Base-by-base conservation (phyloP, 2,797 vertebrate species). In the Takifugu rubripes region DNA sequence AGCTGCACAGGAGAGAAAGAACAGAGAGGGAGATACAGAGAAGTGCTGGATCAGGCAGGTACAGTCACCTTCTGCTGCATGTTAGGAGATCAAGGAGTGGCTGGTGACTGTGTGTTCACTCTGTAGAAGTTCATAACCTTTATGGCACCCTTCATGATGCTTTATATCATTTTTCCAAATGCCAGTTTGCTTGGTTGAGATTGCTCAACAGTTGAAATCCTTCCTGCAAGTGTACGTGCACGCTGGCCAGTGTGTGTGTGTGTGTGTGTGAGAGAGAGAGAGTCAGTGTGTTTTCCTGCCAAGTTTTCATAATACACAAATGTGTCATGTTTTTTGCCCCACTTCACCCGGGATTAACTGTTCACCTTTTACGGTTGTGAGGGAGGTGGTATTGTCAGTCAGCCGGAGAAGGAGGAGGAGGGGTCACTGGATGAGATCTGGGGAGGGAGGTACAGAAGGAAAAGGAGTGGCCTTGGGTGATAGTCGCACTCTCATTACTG, bases 381-480 rank as follows among this genome's bases (percentile, higher is more conserved):
- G 84, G 85, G 85, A 86, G 80, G 79, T 76, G 81, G 80, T 78
- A 75, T 86, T 90, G 86, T 89, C 88, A 88, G 66, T 82, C 78
- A 82, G 84, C 79, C 77, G 75, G 74, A 77, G 74, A 63, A 64
- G 84, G 81, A 64, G 84, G 81, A 84, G 79, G 81, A 82, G 81
- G 81, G 79, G 78, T 84, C 61, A 57, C 52, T 21, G 21, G 75
- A 70, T 54, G 51, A 71, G 75, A 61, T 65, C 61, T 25, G 25
- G 56, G 63, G 82, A 75, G 80, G 83, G 85, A 83, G 81, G 70
- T 77, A 60, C 69, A 75, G 79, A 60, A 83, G 87, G 88, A 90
- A 90, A 91, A 90, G 92, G 92, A 89, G 91, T 91, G 92, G 88
- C 89, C 79, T 87, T 79, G 84, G 77, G 72, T 84, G 85, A 88